Percentiles rank a stretch among this genome's conserved stretches.
phyloP scores from a whole-genome alignment of 2,888 invertebrate species.

The Lepidochitona cinerea region DNA sequence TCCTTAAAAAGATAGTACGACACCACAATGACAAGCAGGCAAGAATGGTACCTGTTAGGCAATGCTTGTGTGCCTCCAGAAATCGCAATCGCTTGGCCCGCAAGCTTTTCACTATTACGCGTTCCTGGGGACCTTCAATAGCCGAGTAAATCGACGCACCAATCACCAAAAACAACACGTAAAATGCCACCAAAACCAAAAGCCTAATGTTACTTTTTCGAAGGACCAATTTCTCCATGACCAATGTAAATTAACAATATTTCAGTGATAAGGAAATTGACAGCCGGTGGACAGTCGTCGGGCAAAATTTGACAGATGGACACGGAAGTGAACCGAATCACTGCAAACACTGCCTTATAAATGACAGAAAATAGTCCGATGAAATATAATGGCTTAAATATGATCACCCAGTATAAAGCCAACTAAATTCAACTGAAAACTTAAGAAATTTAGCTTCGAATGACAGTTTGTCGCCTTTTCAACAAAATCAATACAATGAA shows the following conservation, averaged over 20 bases:
- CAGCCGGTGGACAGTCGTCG: too few relatives aligned
- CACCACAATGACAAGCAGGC: not conserved
- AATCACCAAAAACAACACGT: conserved; percentile 77
- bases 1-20: not conserved
- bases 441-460: too few relatives aligned
- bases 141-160: conserved; percentile 86
- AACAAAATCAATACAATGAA: too few relatives aligned
- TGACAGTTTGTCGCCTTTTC: too few relatives aligned
- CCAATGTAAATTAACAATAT: too few relatives aligned
- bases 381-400: too few relatives aligned
- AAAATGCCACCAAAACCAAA: conserved; percentile 70
- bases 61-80: conserved; percentile 75
- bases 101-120: conserved; percentile 75
- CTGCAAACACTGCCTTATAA: too few relatives aligned
- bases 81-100: conserved; percentile 76
- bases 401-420: too few relatives aligned
- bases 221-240: conserved; percentile 26
- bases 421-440: too few relatives aligned
- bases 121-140: conserved; percentile 83
- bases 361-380: too few relatives aligned
- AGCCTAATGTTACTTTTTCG: conserved; percentile 58
- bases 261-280: too few relatives aligned
- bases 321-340: not conserved
- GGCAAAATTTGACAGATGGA: not conserved
- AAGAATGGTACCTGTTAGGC: conserved; percentile 77